Conservation (phyloP, 2,113 vertebrate genomes). For the Pachycephala philippinensis region DNA sequence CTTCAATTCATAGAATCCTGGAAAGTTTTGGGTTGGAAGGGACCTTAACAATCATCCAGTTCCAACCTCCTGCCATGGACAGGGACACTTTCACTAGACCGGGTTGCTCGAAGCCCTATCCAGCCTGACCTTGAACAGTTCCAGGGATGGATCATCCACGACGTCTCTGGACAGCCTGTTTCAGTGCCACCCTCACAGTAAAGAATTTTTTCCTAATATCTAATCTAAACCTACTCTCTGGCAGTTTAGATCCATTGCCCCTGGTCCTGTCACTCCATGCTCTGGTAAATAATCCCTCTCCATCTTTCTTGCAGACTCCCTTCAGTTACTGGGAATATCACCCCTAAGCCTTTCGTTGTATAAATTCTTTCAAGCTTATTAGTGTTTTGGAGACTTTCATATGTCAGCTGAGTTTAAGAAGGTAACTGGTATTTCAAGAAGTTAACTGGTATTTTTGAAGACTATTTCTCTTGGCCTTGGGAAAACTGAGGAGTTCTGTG, state of each 20-base stretch:
- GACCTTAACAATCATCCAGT: neutral
- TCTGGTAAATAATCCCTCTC: neutral
- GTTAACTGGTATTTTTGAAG: neutral
- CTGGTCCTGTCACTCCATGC: neutral
- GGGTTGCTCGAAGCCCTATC: neutral
- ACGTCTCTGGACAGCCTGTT: accelerated
- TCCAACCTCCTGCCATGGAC: neutral
- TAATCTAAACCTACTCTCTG: neutral
- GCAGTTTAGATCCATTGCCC: neutral
- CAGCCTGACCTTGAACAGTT: neutral
- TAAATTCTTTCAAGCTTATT: neutral
- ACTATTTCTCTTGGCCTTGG: neutral
- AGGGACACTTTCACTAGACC: neutral
- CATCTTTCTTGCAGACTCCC: neutral
- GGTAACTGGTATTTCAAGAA: neutral
- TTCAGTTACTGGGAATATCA: neutral
- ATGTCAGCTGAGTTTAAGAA: neutral
- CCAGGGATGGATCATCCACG: neutral
- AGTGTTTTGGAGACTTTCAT: neutral
- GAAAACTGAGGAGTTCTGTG: neutral
- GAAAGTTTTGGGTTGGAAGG: neutral
- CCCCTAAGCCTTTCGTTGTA: neutral
- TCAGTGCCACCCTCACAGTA: neutral
- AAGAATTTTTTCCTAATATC: neutral
- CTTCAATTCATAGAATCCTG: neutral